A percentile compares a stretch with the other conserved stretches of the same genome.
Conservation (phyloP, 1,140 invertebrate genomes). For the Notospermus geniculatus region DNA sequence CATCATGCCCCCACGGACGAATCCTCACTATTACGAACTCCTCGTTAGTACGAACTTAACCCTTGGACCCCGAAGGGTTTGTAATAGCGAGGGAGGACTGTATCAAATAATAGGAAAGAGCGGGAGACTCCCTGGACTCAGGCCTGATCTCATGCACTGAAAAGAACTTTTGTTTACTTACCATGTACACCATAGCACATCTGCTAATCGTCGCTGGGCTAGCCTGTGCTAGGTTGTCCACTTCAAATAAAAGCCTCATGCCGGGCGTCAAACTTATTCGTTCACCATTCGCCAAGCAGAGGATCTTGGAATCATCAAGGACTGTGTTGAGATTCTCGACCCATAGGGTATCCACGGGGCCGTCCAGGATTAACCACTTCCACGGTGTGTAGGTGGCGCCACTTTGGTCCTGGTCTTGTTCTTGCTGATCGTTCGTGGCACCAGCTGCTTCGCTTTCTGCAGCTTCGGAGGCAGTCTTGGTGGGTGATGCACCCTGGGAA, state of each 20-base stretch:
- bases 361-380: conserved; percentile 55
- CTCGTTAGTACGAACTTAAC: no score
- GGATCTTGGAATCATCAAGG: conserved; percentile 54
- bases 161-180: no score
- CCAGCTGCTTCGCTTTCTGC: background rate
- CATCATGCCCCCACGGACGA: no score
- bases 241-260: conserved; percentile 54
- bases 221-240: conserved; percentile 52
- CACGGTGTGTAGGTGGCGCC: conserved; percentile 25
- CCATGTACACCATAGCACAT: conserved; percentile 59
- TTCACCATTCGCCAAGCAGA: conserved; percentile 55
- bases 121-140: no score
- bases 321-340: conserved; percentile 56
- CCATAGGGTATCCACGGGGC: conserved; percentile 55
- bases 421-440: background rate
- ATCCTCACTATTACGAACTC: no score
- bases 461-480: background rate
- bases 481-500: background rate
- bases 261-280: conserved; percentile 46
- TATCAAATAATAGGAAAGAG: no score
- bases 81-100: no score
- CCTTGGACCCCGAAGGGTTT: no score
- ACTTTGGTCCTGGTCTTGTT: conserved; percentile 1
- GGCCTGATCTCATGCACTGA: no score
- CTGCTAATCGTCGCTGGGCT: conserved; percentile 54